A percentile compares a stretch with the other conserved stretches of the same genome.
Evolutionary conservation across 2,888 invertebrate species (phyloP).

Genomic region (Craniophora ligustri): DNA sequence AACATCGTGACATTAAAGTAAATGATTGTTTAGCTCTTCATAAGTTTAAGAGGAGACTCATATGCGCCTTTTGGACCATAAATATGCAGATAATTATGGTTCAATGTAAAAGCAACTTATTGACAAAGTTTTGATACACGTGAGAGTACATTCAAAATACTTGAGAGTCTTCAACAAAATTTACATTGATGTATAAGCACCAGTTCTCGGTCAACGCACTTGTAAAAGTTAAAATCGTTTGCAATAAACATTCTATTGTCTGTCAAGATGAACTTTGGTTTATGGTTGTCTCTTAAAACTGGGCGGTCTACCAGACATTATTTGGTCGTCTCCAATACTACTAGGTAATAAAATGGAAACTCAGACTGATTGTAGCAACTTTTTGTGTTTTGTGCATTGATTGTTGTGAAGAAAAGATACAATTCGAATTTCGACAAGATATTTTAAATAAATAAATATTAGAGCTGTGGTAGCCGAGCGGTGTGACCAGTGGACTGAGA

Average conservation of each 20-base stretch:
- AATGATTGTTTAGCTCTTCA: no score
- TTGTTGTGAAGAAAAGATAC: background rate
- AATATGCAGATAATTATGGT: no score
- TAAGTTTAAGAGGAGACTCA: no score
- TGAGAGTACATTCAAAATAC: no score
- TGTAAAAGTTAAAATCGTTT: slow-evolving; percentile 65
- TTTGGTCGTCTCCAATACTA: slow-evolving; percentile 48
- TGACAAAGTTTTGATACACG: no score
- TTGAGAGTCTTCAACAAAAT: slow-evolving; percentile 17
- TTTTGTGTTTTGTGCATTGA: slow-evolving; percentile 10
- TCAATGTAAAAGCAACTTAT: no score
- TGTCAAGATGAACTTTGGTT: slow-evolving; percentile 68
- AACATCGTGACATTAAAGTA: no score
- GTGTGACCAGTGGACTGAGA: no score
- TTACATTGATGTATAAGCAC: slow-evolving; percentile 16
- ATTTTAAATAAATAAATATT: no score
- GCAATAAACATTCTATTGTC: slow-evolving; percentile 67
- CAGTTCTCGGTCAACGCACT: slow-evolving; percentile 59
- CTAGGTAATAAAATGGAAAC: slow-evolving; percentile 39
- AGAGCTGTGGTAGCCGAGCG: no score
- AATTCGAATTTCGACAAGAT: no score
- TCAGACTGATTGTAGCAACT: slow-evolving; percentile 16
- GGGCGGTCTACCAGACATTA: slow-evolving; percentile 41
- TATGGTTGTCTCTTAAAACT: slow-evolving; percentile 56
- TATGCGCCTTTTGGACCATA: no score